A percentile compares a stretch with the other conserved stretches of the same genome.
Conservation (phyloP, 2,797 vertebrate genomes). For the Ciconia nigra region DNA sequence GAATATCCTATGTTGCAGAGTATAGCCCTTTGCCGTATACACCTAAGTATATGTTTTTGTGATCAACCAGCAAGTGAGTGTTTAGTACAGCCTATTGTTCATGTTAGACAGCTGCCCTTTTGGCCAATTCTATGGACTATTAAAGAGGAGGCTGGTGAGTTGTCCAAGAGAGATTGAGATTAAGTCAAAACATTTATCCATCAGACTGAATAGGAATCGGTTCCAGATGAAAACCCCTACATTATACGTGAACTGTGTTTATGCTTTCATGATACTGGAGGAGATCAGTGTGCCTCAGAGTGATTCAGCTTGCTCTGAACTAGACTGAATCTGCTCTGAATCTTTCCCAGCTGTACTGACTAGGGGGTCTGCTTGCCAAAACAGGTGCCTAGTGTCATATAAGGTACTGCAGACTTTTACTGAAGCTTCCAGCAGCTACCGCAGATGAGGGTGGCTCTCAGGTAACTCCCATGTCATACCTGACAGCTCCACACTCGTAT, state of each 20-base stretch:
- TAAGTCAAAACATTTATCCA: neutral
- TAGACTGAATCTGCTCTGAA: neutral
- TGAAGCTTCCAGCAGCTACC: neutral
- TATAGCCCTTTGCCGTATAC: neutral
- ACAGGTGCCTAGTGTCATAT: neutral
- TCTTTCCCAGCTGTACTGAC: neutral
- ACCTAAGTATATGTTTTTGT: neutral
- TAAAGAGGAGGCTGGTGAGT: neutral
- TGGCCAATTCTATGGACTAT: neutral
- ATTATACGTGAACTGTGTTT: neutral
- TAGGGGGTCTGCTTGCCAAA: neutral
- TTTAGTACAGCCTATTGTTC: neutral
- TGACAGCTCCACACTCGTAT: accelerated
- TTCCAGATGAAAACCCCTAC: neutral
- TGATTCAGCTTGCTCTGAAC: neutral
- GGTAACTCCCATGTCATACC: neutral
- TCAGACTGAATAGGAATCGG: neutral
- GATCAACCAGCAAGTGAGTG: neutral
- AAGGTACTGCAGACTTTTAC: neutral
- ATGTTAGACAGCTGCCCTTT: neutral
- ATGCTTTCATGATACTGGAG: neutral
- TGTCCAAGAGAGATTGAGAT: neutral
- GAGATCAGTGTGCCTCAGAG: neutral
- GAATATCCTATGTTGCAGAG: neutral
- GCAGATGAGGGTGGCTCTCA: neutral